phyloP scores from a whole-genome alignment of 1,140 invertebrate species.

The Cotesia glomerata region DNA sequence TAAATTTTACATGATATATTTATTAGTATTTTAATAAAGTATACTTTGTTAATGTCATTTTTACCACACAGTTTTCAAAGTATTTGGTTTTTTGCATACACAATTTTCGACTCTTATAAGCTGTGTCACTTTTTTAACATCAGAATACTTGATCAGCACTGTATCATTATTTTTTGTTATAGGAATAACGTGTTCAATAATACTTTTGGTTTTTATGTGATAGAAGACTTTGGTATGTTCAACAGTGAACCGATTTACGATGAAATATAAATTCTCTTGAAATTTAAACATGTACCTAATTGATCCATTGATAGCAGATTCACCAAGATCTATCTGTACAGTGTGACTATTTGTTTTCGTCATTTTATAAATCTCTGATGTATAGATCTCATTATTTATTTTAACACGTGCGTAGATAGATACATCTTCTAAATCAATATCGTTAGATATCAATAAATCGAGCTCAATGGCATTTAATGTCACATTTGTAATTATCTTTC shows the following conservation, averaged over 20 bases:
- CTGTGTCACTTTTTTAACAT: constrained; percentile 16
- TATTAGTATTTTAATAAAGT: not conserved
- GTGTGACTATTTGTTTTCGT: constrained; percentile 38
- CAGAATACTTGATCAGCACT: not conserved
- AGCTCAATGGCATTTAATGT: not conserved
- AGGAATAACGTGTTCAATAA: constrained; percentile 25
- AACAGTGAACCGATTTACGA: constrained; percentile 23
- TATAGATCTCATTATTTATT: constrained; percentile 33
- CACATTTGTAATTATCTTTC: not conserved
- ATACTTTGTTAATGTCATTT: not conserved
- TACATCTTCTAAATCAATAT: constrained; percentile 13
- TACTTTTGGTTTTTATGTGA: constrained; percentile 10
- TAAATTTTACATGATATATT: no score
- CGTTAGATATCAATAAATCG: constrained; percentile 9
- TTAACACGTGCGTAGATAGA: constrained; percentile 24
- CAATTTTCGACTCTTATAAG: constrained; percentile 24
- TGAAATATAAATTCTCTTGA: constrained; percentile 19
- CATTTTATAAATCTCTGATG: constrained; percentile 35
- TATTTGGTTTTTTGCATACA: constrained; percentile 26
- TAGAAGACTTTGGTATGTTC: constrained; percentile 29
- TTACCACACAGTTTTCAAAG: not conserved
- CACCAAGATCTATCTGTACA: constrained; percentile 17
- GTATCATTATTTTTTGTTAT: not conserved
- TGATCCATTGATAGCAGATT: constrained; percentile 16
- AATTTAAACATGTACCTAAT: constrained; percentile 29